phyloP scores from a whole-genome alignment of 2,888 invertebrate genomes.

The Athetis lepigone region DNA sequence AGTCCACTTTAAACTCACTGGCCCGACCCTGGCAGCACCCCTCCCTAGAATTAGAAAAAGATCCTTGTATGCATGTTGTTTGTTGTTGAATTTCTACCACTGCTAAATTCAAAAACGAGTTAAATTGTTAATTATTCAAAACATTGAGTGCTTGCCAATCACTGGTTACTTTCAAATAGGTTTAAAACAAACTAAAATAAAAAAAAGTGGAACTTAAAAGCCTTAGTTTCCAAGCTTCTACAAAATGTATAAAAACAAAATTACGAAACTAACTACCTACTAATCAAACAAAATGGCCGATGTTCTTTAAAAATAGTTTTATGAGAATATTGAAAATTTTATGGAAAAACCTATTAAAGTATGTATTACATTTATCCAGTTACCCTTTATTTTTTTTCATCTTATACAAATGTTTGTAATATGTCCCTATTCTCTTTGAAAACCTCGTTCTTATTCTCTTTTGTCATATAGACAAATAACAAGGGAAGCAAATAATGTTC shows the following conservation, averaged over 20 bases:
- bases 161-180: no score
- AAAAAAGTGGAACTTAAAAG: constrained; percentile 26
- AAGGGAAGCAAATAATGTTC: constrained; percentile 57
- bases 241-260: constrained; percentile 38
- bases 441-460: constrained; percentile 29
- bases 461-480: constrained; percentile 47
- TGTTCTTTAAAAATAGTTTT: constrained; percentile 74
- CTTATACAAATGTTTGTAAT: constrained; percentile 26
- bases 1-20: no score
- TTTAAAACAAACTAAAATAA: no score
- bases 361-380: constrained; percentile 63
- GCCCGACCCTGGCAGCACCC: no score
- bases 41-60: no score
- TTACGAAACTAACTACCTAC: constrained; percentile 57
- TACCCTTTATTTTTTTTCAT: constrained; percentile 26
- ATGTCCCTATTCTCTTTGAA: constrained; percentile 37
- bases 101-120: no score
- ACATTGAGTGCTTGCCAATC: no score
- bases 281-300: constrained; percentile 86
- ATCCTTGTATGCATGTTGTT: no score
- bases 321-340: constrained; percentile 65
- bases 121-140: no score
- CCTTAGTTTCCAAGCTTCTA: constrained; percentile 17
- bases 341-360: constrained; percentile 69
- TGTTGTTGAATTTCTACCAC: no score